Evolutionary conservation across 1,140 invertebrate species (phyloP), one percentile per base, ranked within the genome.

Genomic region (Cotesia glomerata): DNA sequence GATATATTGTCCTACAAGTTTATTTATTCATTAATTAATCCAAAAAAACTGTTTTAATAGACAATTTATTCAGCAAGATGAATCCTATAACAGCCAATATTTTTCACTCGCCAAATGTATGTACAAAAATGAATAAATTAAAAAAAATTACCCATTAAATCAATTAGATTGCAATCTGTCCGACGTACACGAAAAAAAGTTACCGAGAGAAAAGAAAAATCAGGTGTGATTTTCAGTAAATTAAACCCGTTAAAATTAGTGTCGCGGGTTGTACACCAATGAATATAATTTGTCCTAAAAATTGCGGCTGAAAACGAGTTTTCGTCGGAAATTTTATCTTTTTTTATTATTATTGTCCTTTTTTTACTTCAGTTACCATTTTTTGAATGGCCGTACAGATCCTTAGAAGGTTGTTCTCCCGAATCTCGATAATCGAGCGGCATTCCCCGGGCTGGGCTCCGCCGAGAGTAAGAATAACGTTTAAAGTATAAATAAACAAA

Each of bases 351-450:
- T 39, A 13, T 63, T 39, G 61, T n/a, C 14, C 61, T 63, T 63
- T 63, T 18, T 18, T 59, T 34, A 59, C 5, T 11, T 9, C 7
- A 32, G 1, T 63, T 36, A 36, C n/a, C 61, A 13, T 34, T 14
- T 36, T 63, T 14, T 70, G 66, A 67, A 45, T 45, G 51, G 34
- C n/a, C 9, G 9, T 54, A 45, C 34, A 32, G 56, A 45, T 64
- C 35, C 35, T 11, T 36, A 61, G 14, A 52, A 36, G 18, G 5
- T 52, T 36, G 2, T 26, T 64, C 73, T 75, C 71, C 66, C 69
- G 71, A 45, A 39, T 63, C 56, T 32, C 32, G 75, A 77, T 80
- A 84, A 84, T 84, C 82, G 77, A 77, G 75, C 77, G 74, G 82
- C 79, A 80, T 81, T 82, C 83, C 83, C 79, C 75, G 77, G 67